Conservation (phyloP, 2,113 vertebrate species). For the Tetrax tetrax region DNA sequence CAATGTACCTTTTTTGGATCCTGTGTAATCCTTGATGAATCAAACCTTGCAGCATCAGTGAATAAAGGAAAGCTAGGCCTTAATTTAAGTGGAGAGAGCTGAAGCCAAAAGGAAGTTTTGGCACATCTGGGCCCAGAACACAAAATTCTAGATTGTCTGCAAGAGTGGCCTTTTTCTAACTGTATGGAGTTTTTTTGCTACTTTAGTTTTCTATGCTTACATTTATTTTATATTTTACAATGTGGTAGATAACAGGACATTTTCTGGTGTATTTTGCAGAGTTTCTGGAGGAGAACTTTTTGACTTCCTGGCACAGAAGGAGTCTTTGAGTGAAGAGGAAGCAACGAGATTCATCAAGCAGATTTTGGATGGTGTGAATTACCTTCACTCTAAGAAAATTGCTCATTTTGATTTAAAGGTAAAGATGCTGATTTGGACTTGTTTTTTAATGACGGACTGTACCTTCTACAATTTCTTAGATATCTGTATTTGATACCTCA, state of each 20-base stretch:
- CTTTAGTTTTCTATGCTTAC: not conserved
- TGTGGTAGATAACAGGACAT: not conserved
- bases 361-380: slow-evolving; percentile 92
- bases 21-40: not conserved
- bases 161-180: not conserved
- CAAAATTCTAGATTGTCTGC: not conserved
- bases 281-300: slow-evolving; percentile 97
- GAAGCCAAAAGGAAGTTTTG: not conserved
- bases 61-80: not conserved
- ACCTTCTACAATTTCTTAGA: not conserved
- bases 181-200: not conserved
- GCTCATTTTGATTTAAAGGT: slow-evolving; percentile 98
- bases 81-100: not conserved
- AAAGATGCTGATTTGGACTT: not conserved
- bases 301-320: slow-evolving; percentile 96
- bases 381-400: slow-evolving; percentile 92
- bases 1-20: not conserved
- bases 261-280: slow-evolving; percentile 71
- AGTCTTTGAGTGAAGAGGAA: slow-evolving; percentile 95
- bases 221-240: not conserved
- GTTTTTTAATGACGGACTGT: not conserved
- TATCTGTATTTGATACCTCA: not conserved
- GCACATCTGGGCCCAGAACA: not conserved
- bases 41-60: not conserved
- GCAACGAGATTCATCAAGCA: slow-evolving; percentile 97